A percentile compares a stretch with the other conserved stretches of the same genome.
Conservation (phyloP, 2,888 invertebrate species). For the Crepidodera aurea region DNA sequence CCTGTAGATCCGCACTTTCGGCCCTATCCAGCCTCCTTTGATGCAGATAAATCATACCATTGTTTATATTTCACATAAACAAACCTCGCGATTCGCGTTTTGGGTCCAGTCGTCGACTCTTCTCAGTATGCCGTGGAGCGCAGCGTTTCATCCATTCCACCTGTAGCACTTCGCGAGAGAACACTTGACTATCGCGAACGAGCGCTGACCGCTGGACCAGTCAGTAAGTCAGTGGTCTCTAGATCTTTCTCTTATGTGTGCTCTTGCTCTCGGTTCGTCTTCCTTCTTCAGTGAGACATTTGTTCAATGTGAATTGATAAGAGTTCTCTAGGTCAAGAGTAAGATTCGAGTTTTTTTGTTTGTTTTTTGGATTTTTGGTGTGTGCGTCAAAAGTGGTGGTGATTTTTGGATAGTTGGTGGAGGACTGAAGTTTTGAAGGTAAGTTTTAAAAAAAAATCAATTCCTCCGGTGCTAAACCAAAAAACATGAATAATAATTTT, state of each 20-base stretch:
- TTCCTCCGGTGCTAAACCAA: no score
- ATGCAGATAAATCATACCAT: constrained; percentile 32
- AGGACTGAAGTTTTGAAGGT: no score
- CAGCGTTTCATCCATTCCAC: constrained; percentile 30
- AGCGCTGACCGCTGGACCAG: constrained; percentile 29
- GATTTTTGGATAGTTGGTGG: background rate
- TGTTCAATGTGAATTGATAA: constrained; percentile 21
- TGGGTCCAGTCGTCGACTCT: constrained; percentile 14
- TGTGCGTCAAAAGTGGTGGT: constrained; percentile 10
- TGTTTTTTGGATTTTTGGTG: constrained; percentile 14
- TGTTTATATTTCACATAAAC: constrained; percentile 39
- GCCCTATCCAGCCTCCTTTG: constrained; percentile 19
- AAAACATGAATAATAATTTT: no score
- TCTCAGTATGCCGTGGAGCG: constrained; percentile 29
- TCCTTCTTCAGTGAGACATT: constrained; percentile 30
- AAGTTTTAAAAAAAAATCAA: no score
- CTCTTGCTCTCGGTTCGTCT: constrained; percentile 13
- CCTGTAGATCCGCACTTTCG: constrained; percentile 1
- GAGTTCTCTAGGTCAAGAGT: constrained; percentile 28
- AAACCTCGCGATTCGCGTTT: constrained; percentile 12
- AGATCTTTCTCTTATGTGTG: constrained; percentile 27
- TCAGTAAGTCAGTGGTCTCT: constrained; percentile 40
- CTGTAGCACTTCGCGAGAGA: constrained; percentile 32
- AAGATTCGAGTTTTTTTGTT: background rate
- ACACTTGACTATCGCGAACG: constrained; percentile 34